Base-by-base conservation (phyloP, 2,888 invertebrate species). In the Myopa tessellatipennis region DNA sequence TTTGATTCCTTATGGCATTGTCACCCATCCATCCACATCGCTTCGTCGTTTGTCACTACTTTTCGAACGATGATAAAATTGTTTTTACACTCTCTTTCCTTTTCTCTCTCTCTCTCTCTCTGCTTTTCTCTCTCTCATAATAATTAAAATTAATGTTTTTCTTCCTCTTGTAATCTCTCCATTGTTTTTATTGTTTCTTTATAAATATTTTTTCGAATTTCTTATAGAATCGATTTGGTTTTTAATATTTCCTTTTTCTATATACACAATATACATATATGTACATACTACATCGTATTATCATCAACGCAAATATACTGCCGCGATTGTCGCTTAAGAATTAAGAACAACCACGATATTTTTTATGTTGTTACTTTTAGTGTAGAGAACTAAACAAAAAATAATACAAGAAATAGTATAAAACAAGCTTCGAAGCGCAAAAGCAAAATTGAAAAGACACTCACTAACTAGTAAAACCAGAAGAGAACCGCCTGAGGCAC, bases 41-140 rank as follows among this genome's bases (percentile, higher is more conserved):
- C 50, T 40, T 55, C 55, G 18, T 70, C 45, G 63, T n/a, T 45
- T 50, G 73, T 50, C 60, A 63, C 73, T 70, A 63, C 73, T 61
- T 40, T 73, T 38, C 38, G 50, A 36, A 45, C 63, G 45, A 38
- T 14, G 45, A 63, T 45, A 63, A 73, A 73, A 73, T 7, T 63
- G 26, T 34, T 73, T 63, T 50, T 50, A 45, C 61, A 63, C 73
- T 70, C 26, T 34, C 61, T 40, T 63, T 38, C 34, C 38, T 40
- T 63, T 63, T 18, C 5, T 61, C 45, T 45, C 63, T 73, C 73
- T 50, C 40, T 40, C 40, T 6, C 18, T 61, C 14, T 73, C 38
- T 45, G 18, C 6, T n/a, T 36, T 52, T 63, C 16, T 61, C 40
- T 63, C 36, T 50, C 52, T 58, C 36, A 26, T 55, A 26, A 10